Evolutionary conservation across 2,888 invertebrate species (phyloP).

Genomic region (Noctua janthe): DNA sequence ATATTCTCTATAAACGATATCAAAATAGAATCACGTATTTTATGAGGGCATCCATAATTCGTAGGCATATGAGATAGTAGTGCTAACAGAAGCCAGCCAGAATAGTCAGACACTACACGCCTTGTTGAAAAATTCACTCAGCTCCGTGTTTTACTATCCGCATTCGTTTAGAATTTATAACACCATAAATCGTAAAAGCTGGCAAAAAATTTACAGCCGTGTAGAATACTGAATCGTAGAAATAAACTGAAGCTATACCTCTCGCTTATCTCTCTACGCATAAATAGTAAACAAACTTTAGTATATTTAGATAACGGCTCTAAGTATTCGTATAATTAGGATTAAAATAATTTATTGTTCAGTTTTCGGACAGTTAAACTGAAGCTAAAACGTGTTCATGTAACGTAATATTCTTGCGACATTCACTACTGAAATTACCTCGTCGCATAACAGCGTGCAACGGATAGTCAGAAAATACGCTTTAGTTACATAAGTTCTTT

Average conservation of each 20-base stretch:
- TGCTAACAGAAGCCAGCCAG: conserved; percentile 33
- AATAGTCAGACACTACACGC: conserved; percentile 71
- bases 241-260: conserved; percentile 78
- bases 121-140: conserved; percentile 85
- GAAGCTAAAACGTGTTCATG: conserved; percentile 8
- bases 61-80: conserved; percentile 32
- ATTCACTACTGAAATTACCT: conserved; percentile 27
- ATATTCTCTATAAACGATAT: conserved; percentile 45
- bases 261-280: conserved; percentile 75
- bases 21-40: conserved; percentile 58
- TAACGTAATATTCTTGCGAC: conserved; percentile 23
- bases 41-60: conserved; percentile 45
- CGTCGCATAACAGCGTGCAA: conserved; percentile 24
- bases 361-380: conserved; percentile 22
- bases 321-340: conserved; percentile 20
- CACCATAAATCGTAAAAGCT: conserved; percentile 84
- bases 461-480: conserved; percentile 20
- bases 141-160: conserved; percentile 82
- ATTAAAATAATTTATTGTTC: conserved; percentile 28
- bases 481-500: conserved; percentile 34
- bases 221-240: conserved; percentile 78
- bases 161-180: conserved; percentile 86
- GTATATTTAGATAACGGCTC: conserved; percentile 15
- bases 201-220: conserved; percentile 84
- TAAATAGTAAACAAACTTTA: conserved; percentile 70